phyloP scores from a whole-genome alignment of 1,140 invertebrate species.

The Nilaparvata lugens region DNA sequence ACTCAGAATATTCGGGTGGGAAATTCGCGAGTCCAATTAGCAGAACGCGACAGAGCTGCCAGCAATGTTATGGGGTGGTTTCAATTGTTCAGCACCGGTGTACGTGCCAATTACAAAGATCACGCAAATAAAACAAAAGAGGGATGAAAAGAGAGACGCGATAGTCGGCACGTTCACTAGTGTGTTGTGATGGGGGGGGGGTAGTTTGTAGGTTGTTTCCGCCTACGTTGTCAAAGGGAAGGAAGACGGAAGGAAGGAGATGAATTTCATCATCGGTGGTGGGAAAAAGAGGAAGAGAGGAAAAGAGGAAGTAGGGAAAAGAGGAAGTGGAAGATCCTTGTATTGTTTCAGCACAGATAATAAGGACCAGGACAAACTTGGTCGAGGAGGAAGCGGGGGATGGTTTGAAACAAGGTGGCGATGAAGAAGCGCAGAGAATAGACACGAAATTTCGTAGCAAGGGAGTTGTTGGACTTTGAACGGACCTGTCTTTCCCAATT shows the following conservation, averaged over 20 bases:
- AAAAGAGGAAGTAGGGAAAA: too few relatives aligned
- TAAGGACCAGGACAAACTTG: too few relatives aligned
- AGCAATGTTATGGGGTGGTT: slow-evolving; percentile 3
- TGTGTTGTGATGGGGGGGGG: not conserved
- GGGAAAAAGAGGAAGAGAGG: too few relatives aligned
- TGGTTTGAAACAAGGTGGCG: too few relatives aligned
- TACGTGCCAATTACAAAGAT: not conserved
- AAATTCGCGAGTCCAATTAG: slow-evolving; percentile 28
- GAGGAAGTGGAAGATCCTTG: too few relatives aligned
- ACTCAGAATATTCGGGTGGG: slow-evolving; percentile 22
- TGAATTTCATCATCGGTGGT: not conserved
- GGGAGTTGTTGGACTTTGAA: too few relatives aligned
- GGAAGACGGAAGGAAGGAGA: not conserved
- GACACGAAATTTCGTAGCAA: too few relatives aligned
- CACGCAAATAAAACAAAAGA: not conserved
- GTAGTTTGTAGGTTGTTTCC: not conserved
- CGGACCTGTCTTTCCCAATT: too few relatives aligned
- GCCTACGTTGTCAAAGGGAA: not conserved
- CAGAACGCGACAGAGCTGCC: slow-evolving; percentile 25
- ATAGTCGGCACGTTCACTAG: not conserved
- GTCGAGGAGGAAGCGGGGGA: too few relatives aligned
- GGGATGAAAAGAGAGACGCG: not conserved
- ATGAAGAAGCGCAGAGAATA: too few relatives aligned
- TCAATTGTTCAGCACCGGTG: not conserved
- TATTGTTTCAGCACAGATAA: too few relatives aligned